Evolutionary conservation across 2,888 invertebrate species (phyloP).

Genomic region (Sinotaia quadrata): DNA sequence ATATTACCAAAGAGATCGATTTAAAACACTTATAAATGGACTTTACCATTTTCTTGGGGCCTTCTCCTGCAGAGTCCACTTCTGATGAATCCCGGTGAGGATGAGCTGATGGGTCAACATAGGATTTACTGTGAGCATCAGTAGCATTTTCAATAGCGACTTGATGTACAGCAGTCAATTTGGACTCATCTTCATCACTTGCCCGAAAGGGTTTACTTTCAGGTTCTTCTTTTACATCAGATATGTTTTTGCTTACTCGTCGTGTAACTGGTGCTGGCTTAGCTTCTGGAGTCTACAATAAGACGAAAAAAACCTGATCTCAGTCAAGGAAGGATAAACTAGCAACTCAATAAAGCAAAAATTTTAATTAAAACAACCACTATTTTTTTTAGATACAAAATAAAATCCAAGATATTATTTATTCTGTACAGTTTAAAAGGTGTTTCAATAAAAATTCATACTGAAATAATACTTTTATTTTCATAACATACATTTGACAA

Average conservation of each 20-base stretch:
- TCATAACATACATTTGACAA: too few species aligned
- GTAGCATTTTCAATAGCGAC: not conserved
- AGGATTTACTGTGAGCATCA: not conserved
- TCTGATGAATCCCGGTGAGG: too few species aligned
- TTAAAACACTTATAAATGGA: not conserved
- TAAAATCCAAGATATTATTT: too few species aligned
- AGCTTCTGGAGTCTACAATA: not conserved
- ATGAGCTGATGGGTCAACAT: not conserved
- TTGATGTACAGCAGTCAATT: not conserved
- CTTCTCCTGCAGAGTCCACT: constrained; percentile 27
- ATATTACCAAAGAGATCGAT: not conserved
- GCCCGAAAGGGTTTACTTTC: constrained; percentile 8
- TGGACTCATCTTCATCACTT: not conserved
- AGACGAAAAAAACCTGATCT: not conserved
- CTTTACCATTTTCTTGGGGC: constrained; percentile 35
- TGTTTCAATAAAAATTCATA: too few species aligned
- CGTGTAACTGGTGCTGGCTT: constrained; percentile 29
- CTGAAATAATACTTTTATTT: too few species aligned
- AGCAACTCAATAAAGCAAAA: too few species aligned
- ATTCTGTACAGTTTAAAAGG: too few species aligned
- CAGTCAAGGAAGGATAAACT: too few species aligned
- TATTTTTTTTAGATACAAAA: too few species aligned
- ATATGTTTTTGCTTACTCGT: not conserved
- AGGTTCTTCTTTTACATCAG: constrained; percentile 20
- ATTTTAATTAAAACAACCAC: too few species aligned